Conservation (phyloP, 2,797 vertebrate species). For the Acanthiza pusilla region DNA sequence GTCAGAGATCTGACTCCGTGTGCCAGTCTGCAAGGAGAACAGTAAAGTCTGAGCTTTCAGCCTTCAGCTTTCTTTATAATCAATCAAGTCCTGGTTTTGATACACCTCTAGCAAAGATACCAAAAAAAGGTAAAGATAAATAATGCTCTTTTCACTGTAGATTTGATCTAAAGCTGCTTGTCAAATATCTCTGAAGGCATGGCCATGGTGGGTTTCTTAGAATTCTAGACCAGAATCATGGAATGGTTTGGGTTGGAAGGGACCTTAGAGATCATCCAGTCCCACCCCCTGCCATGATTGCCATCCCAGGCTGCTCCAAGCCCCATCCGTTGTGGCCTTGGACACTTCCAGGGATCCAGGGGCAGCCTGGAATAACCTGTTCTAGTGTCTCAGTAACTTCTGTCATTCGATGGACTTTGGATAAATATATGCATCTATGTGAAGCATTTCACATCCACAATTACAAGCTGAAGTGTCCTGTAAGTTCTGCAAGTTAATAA, state of each 20-base stretch:
- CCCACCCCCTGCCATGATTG: fast-evolving
- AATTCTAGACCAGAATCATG: fast-evolving
- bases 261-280: not conserved
- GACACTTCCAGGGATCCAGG: not conserved
- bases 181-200: not conserved
- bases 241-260: not conserved
- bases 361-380: not conserved
- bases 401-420: not conserved
- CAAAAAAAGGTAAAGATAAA: not conserved
- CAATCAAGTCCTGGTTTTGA: not conserved
- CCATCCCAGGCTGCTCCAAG: fast-evolving
- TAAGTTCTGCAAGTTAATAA: not conserved
- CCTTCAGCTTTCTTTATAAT: not conserved
- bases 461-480: not conserved
- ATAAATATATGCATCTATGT: not conserved
- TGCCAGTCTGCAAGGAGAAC: not conserved
- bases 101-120: not conserved
- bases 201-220: not conserved
- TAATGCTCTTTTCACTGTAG: not conserved
- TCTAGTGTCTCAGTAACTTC: not conserved
- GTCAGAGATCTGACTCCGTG: not conserved
- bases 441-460: not conserved
- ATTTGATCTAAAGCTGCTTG: not conserved
- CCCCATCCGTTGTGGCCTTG: fast-evolving
- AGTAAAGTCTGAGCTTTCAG: not conserved